A percentile compares a stretch with the other conserved stretches of the same genome.
These are phyloP conservation scores for Hypsibius dujardini DNA, from an alignment of 1,140 invertebrate species.

Conservation along the genomic window DNA sequence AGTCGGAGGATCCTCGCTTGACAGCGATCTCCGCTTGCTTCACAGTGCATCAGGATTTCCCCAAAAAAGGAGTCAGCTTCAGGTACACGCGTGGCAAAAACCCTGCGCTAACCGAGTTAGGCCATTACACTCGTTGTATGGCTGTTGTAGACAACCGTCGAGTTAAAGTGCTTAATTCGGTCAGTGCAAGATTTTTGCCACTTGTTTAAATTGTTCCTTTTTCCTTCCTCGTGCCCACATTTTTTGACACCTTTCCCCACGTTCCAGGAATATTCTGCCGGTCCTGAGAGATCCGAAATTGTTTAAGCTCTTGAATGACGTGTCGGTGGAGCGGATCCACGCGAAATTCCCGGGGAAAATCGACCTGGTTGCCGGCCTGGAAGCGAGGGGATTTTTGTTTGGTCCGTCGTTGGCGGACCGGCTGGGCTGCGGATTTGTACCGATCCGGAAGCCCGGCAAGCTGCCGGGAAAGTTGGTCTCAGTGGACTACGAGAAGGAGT, in stretches of 20 bases:
- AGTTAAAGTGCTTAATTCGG: no score
- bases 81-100: constrained; percentile 36
- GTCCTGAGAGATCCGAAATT: constrained; percentile 53
- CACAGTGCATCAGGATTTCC: constrained; percentile 49
- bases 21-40: constrained; percentile 23
- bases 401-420: constrained; percentile 63
- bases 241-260: constrained; percentile 29
- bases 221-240: no score
- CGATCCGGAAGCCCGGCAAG: constrained; percentile 83
- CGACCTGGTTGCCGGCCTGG: constrained; percentile 65
- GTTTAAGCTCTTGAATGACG: constrained; percentile 49
- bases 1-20: constrained; percentile 17
- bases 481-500: constrained; percentile 61
- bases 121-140: no score
- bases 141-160: no score
- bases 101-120: no score
- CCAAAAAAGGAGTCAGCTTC: constrained; percentile 55
- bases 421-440: constrained; percentile 64
- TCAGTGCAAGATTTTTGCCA: no score
- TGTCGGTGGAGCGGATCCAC: constrained; percentile 49
- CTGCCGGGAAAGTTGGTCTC: constrained; percentile 59
- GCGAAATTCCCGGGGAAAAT: constrained; percentile 40
- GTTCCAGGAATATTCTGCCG: constrained; percentile 71
- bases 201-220: no score
- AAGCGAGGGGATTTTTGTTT: constrained; percentile 81